Base-by-base conservation (phyloP, 2,113 vertebrate genomes). In the Nyctibius bracteatus region DNA sequence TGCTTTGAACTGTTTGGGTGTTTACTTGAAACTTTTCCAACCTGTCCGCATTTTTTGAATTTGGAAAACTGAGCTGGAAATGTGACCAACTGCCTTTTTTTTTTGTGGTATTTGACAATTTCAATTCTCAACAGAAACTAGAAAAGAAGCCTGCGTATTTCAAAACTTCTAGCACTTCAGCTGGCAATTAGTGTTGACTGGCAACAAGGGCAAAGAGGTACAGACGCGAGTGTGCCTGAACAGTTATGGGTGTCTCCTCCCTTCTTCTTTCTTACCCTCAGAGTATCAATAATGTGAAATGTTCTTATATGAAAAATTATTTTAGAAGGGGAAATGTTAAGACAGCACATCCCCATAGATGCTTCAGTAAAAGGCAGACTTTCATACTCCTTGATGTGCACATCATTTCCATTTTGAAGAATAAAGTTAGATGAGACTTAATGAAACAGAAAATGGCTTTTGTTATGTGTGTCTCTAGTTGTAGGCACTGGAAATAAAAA, bases 21-120 rank as follows among this genome's bases (percentile, higher is more conserved):
- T 86, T 94, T 95, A 44, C 82, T 80, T 90, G 88, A 92, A 81
- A 33, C 19, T n/a, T 68, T 21, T 81, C 82, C 86, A 91, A 75
- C 24, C 52, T 41, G 41, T 37, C 22, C 37, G 41, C 17, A 31
- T 78, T 59, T 72, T 93, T 66, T 46, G 35, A 86, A 37, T 90
- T 49, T 57, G 14, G 43, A 88, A 84, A 88, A 78, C 39, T 27
- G 37, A 77, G 33, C 24, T 81, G 55, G 44, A 96, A 88, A 71
- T 74, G 15, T 73, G 66, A 81, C 37, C 51, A 52, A 14, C 7
- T 41, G 30, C 30, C 6, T 47, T 21, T 81, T 43, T 74, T 66
- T 17, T 54, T 51, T 15, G 46, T 52, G 65, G 33, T 61, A 35
- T 88, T 78, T 78, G 43, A 66, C 13, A 35, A 37, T 92, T 81